phyloP scores from a whole-genome alignment of 2,797 vertebrate species.

The Phoebastria nigripes region DNA sequence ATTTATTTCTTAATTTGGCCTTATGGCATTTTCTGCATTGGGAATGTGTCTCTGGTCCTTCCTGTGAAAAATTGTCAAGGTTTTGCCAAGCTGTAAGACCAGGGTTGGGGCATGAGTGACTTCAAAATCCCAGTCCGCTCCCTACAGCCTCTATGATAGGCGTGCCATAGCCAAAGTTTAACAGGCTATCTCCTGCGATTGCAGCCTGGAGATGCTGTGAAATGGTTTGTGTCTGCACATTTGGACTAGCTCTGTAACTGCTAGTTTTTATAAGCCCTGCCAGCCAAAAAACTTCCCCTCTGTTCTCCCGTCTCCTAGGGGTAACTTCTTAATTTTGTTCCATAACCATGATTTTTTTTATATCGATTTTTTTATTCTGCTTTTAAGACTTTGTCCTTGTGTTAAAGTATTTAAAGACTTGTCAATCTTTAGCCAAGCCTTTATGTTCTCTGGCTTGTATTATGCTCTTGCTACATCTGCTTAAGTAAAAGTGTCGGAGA shows the following conservation, averaged over 20 bases:
- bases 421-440: background rate
- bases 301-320: background rate
- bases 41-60: background rate
- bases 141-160: background rate
- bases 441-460: background rate
- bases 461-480: background rate
- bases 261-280: background rate
- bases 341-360: background rate
- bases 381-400: background rate
- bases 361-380: background rate
- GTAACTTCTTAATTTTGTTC: background rate
- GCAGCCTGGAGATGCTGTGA: background rate
- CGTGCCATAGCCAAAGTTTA: background rate
- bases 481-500: background rate
- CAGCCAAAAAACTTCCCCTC: background rate
- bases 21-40: background rate
- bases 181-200: background rate
- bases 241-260: background rate
- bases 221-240: background rate
- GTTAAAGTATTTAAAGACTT: background rate
- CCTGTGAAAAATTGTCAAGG: background rate
- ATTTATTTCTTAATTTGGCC: background rate
- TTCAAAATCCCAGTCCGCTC: background rate
- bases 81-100: background rate
- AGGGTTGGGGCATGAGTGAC: background rate